Base-by-base conservation (phyloP, 2,797 vertebrate species). In the Xenops minutus region DNA sequence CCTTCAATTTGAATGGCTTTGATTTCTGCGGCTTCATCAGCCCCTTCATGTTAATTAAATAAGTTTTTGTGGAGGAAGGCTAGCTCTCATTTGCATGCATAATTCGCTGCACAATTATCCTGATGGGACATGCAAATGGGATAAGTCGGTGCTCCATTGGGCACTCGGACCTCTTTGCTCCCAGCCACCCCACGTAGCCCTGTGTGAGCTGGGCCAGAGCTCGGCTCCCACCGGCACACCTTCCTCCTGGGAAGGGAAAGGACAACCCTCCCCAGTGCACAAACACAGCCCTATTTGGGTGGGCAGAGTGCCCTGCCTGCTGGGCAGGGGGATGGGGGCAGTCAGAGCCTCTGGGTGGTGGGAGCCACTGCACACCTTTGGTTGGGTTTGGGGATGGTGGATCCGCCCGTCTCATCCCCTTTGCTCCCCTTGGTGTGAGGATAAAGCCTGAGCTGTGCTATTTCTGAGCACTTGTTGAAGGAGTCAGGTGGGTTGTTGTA, bases 1-100 rank as follows among this genome's bases (percentile, higher is more conserved):
- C 85, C 90, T 74, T 43, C 88, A 32, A 95, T 96, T 96, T 96
- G 93, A 96, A 96, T 96, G 93, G 93, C 96, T 95, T 96, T 95
- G 93, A 96, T 95, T 95, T 84, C 90, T 68, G 92, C 0, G 37
- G 95, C 92, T 92, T 39, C 14, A 0, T 90, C 83, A 74, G 83
- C 80, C 91, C 95, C 93, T 95, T 93, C 88, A 80, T 81, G 88
- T 93, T 96, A 93, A 96, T 94, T 48, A 96, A 94, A 85, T 6
- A 30, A 18, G n/a, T 48, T 37, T 69, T 11, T 83, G 92, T 96
- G 95, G 75, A 88, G 62, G 85, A 94, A 92, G 96, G 90, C 92
- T 72, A 87, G 66, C 80, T 48, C 48, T 69, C 49, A 51, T 96
- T 96, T 96, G 88, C 95, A 64, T 90, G 20, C 27, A 0, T 92